Evolutionary conservation across 1,140 invertebrate species (phyloP).

Genomic region (Lucilia cuprina): DNA sequence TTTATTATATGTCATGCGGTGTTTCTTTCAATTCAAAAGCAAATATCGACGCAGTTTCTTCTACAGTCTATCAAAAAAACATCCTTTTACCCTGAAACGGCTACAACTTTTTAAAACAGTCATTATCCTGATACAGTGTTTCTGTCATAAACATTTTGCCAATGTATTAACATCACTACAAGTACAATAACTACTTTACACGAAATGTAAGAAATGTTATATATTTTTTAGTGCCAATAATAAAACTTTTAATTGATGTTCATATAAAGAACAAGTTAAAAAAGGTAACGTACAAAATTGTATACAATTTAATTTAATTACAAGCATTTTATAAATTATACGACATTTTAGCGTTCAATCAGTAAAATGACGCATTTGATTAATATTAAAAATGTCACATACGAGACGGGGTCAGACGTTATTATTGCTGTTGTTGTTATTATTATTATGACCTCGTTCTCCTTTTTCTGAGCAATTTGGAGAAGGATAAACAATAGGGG

Average conservation of each 20-base stretch:
- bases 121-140: too few relatives aligned
- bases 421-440: not conserved
- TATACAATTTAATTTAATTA: not conserved
- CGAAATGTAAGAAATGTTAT: not conserved
- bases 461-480: too few relatives aligned
- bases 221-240: not conserved
- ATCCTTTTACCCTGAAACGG: too few relatives aligned
- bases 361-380: not conserved
- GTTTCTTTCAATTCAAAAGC: too few relatives aligned
- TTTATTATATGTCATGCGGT: too few relatives aligned
- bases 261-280: not conserved
- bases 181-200: not conserved
- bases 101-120: too few relatives aligned
- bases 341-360: not conserved
- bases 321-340: constrained; percentile 4
- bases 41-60: too few relatives aligned
- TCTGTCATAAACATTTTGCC: too few relatives aligned
- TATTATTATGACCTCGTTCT: not conserved
- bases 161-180: not conserved
- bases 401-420: not conserved
- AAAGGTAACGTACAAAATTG: not conserved
- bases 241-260: not conserved
- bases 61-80: too few relatives aligned
- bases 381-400: not conserved
- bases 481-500: too few relatives aligned